A percentile compares a stretch with the other conserved stretches of the same genome.
Evolutionary conservation across 2,797 vertebrate genomes (phyloP).

Genomic region (Yasuhikotakia modesta): DNA sequence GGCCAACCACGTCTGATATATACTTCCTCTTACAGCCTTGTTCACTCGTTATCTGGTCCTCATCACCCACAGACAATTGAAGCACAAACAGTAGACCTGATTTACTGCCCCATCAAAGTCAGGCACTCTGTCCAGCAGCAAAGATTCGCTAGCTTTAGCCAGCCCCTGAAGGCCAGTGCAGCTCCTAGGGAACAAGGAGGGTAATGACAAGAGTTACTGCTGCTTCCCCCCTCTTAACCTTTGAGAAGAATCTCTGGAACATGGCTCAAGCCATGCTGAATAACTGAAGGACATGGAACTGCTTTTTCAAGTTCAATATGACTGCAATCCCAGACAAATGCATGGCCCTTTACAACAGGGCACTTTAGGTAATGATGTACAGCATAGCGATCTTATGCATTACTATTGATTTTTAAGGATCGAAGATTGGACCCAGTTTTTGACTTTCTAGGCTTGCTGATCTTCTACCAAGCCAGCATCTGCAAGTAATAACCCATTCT

Average conservation of each 20-base stretch:
- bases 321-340: background rate
- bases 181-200: constrained; percentile 32
- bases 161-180: constrained; percentile 31
- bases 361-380: background rate
- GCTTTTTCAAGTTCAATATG: background rate
- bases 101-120: constrained; percentile 26
- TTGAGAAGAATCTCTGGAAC: constrained; percentile 10
- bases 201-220: constrained; percentile 13
- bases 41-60: constrained; percentile 32
- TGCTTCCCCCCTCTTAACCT: constrained; percentile 29
- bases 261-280: constrained; percentile 42
- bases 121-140: constrained; percentile 10
- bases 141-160: constrained; percentile 21
- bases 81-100: constrained; percentile 7
- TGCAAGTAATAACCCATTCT: constrained; percentile 50
- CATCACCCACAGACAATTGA: constrained; percentile 26
- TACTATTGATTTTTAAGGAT: constrained; percentile 31
- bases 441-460: constrained; percentile 13
- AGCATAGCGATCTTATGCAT: constrained; percentile 22
- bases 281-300: constrained; percentile 22
- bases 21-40: constrained; percentile 5
- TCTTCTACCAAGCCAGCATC: constrained; percentile 44
- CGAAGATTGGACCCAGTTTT: constrained; percentile 38
- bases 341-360: background rate
- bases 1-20: constrained; percentile 27